Percentiles rank a stretch among this genome's conserved stretches.
Evolutionary conservation across 2,113 vertebrate genomes (phyloP).

Genomic region (Ivindomyrus marchei): DNA sequence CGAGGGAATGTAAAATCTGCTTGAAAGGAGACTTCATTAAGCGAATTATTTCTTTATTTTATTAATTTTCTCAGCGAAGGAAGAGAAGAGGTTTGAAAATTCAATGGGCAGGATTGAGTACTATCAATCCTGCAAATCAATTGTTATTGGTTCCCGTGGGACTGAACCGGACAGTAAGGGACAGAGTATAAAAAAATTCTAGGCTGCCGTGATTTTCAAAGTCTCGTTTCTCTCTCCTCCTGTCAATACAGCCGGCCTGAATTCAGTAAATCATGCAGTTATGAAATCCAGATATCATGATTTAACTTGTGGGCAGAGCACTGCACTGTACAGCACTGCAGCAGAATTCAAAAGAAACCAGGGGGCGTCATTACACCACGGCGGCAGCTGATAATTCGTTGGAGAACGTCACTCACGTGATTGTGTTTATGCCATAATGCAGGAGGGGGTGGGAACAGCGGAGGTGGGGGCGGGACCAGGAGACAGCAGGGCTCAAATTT

Average conservation of each 20-base stretch:
- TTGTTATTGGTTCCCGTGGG: neutral
- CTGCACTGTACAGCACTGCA: neutral
- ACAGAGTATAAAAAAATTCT: neutral
- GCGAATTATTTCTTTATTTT: neutral
- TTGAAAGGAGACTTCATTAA: neutral
- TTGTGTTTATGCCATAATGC: conserved; percentile 63
- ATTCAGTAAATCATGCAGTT: neutral
- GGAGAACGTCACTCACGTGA: conserved; percentile 73
- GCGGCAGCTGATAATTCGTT: conserved; percentile 46
- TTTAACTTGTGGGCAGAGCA: neutral
- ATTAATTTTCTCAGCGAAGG: neutral
- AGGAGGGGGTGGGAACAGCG: conserved; percentile 78
- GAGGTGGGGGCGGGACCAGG: conserved; percentile 80
- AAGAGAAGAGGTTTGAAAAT: neutral
- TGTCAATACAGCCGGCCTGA: neutral
- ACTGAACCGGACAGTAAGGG: neutral
- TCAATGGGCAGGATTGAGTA: neutral
- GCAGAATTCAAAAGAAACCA: neutral
- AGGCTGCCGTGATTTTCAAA: neutral
- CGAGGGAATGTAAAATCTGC: neutral
- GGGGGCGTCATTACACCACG: conserved; percentile 23
- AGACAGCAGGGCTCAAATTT: conserved; percentile 72
- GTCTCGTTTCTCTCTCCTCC: neutral
- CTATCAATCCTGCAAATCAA: neutral
- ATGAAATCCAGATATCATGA: neutral